phyloP scores from a whole-genome alignment of 1,140 invertebrate species.

The Pantala flavescens region DNA sequence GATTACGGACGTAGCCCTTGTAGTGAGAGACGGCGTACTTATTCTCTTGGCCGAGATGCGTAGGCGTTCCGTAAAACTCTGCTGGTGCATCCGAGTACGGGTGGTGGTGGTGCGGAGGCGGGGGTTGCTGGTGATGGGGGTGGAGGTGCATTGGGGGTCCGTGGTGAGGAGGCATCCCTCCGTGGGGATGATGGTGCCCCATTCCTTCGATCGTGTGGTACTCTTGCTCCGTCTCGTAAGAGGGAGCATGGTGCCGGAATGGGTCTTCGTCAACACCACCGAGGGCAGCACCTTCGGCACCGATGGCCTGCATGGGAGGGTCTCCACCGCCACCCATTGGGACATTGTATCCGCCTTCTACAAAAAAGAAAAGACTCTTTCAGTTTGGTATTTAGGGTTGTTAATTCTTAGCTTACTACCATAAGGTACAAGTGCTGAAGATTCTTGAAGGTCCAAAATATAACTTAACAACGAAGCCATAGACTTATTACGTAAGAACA shows the following conservation, averaged over 20 bases:
- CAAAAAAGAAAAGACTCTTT: neutral
- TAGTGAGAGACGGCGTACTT: slow-evolving; percentile 56
- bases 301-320: slow-evolving; percentile 28
- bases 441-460: too few species aligned
- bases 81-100: slow-evolving; percentile 51
- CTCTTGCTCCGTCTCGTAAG: slow-evolving; percentile 52
- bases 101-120: slow-evolving; percentile 31
- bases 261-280: slow-evolving; percentile 15
- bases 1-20: slow-evolving; percentile 50
- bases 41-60: slow-evolving; percentile 44
- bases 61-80: slow-evolving; percentile 56
- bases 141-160: neutral
- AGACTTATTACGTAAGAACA: too few species aligned
- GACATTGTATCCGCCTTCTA: slow-evolving; percentile 41
- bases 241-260: slow-evolving; percentile 35
- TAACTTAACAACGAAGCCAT: too few species aligned
- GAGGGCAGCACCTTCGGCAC: slow-evolving; percentile 18
- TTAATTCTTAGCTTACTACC: too few species aligned
- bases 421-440: too few species aligned
- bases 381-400: too few species aligned
- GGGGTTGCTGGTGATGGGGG: slow-evolving; percentile 40
- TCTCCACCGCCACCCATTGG: slow-evolving; percentile 36
- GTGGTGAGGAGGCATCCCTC: neutral
- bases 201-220: slow-evolving; percentile 51
- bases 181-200: neutral